phyloP scores from a whole-genome alignment of 2,113 vertebrate species.

The Chelonoidis abingdonii region DNA sequence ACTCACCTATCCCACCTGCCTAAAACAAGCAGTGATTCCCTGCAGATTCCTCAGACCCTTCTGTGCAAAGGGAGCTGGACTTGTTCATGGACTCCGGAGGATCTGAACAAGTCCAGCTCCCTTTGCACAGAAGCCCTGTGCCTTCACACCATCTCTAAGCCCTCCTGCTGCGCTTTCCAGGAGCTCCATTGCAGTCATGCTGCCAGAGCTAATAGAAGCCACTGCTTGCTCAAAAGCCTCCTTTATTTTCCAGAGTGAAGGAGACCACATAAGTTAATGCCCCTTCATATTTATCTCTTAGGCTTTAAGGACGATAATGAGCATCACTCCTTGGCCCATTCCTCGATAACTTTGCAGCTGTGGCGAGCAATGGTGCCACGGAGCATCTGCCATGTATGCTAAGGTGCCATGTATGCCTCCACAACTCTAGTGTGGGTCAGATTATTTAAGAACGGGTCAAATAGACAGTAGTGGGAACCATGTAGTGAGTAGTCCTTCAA shows the following conservation, averaged over 20 bases:
- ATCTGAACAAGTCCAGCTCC: background rate
- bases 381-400: background rate
- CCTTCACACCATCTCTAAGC: background rate
- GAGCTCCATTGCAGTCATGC: background rate
- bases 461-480: accelerated
- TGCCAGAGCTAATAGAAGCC: background rate
- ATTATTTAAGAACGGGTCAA: background rate
- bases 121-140: background rate
- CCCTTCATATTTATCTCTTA: background rate
- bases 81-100: background rate
- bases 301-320: background rate
- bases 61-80: too few relatives aligned
- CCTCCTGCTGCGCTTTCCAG: background rate
- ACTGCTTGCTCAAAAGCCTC: background rate
- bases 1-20: accelerated
- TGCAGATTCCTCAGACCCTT: background rate
- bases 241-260: background rate
- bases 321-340: background rate
- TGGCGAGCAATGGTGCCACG: background rate
- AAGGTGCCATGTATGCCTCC: background rate
- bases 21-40: background rate
- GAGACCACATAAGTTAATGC: background rate
- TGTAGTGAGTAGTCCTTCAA: accelerated
- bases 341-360: background rate
- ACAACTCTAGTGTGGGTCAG: background rate